A percentile compares a stretch with the other conserved stretches of the same genome.
Conservation (phyloP, 2,797 vertebrate genomes). For the Mastacembelus armatus region DNA sequence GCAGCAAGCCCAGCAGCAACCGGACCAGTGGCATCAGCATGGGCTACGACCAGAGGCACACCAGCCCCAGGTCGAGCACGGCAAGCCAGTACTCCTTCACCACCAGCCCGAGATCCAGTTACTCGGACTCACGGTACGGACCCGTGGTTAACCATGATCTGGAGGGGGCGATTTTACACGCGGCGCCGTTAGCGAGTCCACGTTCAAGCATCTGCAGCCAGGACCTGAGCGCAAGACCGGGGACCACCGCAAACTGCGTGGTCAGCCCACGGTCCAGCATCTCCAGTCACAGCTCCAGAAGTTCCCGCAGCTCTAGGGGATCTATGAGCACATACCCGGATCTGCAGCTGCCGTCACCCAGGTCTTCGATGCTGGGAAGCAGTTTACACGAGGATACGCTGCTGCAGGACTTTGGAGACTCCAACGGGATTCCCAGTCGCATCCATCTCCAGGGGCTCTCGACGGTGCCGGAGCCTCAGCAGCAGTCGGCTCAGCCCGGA, state of each 20-base stretch:
- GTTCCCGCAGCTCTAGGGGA: constrained; percentile 90
- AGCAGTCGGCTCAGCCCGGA: constrained; percentile 52
- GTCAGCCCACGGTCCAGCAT: constrained; percentile 94
- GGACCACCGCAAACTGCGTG: constrained; percentile 77
- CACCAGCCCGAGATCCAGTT: constrained; percentile 87
- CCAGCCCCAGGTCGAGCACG: constrained; percentile 92
- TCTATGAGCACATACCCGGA: constrained; percentile 94
- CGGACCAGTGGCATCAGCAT: constrained; percentile 98
- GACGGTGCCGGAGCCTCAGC: constrained; percentile 78
- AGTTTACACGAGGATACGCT: constrained; percentile 84
- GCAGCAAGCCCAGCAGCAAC: constrained; percentile 93
- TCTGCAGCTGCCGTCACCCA: constrained; percentile 88
- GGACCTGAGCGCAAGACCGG: constrained; percentile 79
- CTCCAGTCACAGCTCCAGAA: constrained; percentile 94
- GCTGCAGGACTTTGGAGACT: constrained; percentile 83
- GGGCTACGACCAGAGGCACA: constrained; percentile 96
- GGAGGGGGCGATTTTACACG: constrained; percentile 79
- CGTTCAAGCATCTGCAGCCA: constrained; percentile 88
- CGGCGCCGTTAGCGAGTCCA: constrained; percentile 81
- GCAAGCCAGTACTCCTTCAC: constrained; percentile 90
- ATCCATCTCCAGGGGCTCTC: constrained; percentile 82
- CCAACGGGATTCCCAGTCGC: constrained; percentile 77
- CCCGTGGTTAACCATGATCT: constrained; percentile 81
- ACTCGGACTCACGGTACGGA: constrained; percentile 87
- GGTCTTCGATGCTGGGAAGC: constrained; percentile 86